Percentiles rank a stretch among this genome's conserved stretches.
Evolutionary conservation across 2,888 invertebrate species (phyloP).

Genomic region (Eupithecia vulgata): DNA sequence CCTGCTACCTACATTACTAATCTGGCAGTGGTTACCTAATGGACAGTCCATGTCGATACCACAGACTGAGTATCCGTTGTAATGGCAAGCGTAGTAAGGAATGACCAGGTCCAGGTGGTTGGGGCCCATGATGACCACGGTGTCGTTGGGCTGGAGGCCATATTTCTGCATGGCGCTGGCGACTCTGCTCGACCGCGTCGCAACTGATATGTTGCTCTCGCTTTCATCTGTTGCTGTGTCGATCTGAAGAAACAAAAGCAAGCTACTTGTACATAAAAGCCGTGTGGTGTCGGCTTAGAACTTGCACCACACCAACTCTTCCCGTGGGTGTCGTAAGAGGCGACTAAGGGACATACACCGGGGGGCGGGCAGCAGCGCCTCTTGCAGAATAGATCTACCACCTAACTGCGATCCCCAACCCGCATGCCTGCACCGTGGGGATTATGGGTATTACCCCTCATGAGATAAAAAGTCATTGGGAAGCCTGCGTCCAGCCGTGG

Average conservation of each 20-base stretch:
- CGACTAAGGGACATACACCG: no score
- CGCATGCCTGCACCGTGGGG: no score
- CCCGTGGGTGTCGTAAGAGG: no score
- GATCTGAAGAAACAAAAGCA: constrained; percentile 46
- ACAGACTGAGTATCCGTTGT: constrained; percentile 55
- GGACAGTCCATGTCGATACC: constrained; percentile 52
- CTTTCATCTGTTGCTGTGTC: constrained; percentile 52
- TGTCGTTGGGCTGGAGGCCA: constrained; percentile 56
- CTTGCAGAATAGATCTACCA: no score
- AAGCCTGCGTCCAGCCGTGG: no score
- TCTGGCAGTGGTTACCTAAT: constrained; percentile 46
- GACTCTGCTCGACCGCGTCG: constrained; percentile 50
- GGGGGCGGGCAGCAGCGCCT: no score
- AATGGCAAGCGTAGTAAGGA: constrained; percentile 59
- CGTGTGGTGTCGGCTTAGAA: no score
- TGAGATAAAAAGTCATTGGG: no score
- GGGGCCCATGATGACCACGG: constrained; percentile 53
- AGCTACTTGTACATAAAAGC: no score
- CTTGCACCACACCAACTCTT: no score
- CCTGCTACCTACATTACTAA: neutral
- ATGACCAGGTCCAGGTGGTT: constrained; percentile 60
- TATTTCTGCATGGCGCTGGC: constrained; percentile 57
- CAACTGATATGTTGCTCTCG: constrained; percentile 59
- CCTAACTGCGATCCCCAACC: no score
- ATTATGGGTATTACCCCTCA: no score